These are phyloP conservation scores for Tylochromis polylepis DNA, from an alignment of 2,113 vertebrate genomes.

Conservation along the genomic window DNA sequence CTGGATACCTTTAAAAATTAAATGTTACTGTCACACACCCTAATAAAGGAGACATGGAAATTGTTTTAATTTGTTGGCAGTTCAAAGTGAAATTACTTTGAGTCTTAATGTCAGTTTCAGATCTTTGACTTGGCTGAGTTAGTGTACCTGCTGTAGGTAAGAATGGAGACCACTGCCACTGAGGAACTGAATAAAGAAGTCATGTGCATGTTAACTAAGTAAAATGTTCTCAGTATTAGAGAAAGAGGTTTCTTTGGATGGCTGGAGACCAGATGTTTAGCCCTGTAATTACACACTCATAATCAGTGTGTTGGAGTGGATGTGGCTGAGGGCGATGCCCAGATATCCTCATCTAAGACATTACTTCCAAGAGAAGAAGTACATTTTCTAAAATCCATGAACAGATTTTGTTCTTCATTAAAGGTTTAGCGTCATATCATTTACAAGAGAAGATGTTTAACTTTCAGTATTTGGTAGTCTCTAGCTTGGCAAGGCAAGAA, in stretches of 20 bases:
- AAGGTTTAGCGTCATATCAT: neutral
- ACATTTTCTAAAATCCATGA: neutral
- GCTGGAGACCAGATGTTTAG: conserved; percentile 22
- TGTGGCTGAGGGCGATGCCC: neutral
- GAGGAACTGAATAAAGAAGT: neutral
- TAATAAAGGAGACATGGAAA: neutral
- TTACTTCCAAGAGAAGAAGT: neutral
- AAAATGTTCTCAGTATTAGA: neutral
- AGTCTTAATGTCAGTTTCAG: neutral
- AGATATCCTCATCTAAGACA: neutral
- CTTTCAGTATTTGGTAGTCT: neutral
- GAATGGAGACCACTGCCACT: neutral
- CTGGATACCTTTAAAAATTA: neutral
- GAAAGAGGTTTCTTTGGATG: neutral
- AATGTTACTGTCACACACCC: neutral
- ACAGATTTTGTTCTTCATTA: neutral
- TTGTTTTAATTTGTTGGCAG: neutral
- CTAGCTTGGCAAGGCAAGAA: neutral
- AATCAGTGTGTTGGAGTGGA: neutral
- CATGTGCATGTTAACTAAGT: neutral
- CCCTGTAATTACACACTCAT: conserved; percentile 40
- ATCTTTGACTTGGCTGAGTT: conserved; percentile 18
- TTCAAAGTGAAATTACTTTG: neutral
- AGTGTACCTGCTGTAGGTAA: neutral
- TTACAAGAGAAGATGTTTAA: neutral